phyloP scores from a whole-genome alignment of 2,113 vertebrate genomes.

The Pardalotus punctatus region DNA sequence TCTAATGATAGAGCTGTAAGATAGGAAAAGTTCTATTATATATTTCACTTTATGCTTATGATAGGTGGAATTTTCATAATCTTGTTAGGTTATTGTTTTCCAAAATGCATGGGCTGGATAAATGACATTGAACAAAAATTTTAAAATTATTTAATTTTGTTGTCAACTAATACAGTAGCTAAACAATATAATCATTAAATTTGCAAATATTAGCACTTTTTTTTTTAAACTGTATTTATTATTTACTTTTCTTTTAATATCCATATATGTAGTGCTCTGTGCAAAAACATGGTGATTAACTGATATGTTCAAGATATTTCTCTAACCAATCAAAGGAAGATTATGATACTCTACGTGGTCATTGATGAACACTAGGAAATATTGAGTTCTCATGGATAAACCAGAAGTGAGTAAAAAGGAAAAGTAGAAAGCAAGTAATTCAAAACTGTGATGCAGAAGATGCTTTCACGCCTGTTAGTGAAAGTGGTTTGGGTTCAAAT shows the following conservation, averaged over 20 bases:
- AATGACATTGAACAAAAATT: background rate
- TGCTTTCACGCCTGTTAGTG: background rate
- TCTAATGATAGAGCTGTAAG: background rate
- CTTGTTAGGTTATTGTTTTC: background rate
- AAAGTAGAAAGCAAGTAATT: background rate
- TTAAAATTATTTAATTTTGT: background rate
- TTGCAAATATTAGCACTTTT: background rate
- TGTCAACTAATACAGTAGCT: background rate
- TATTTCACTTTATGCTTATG: background rate
- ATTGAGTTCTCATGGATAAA: background rate
- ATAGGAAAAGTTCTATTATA: background rate
- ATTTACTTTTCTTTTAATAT: background rate
- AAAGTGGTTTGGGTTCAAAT: background rate
- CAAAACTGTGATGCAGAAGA: background rate
- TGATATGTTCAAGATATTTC: background rate
- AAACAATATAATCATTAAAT: background rate
- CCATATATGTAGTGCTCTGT: background rate
- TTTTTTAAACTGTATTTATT: background rate
- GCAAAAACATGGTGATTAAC: background rate
- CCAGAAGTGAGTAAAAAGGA: background rate
- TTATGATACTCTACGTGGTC: background rate
- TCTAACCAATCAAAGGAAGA: background rate
- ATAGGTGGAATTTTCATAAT: background rate
- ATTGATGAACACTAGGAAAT: background rate
- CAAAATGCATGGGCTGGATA: background rate